Conservation (phyloP, 2,888 invertebrate genomes). For the Brachypterus glaber region DNA sequence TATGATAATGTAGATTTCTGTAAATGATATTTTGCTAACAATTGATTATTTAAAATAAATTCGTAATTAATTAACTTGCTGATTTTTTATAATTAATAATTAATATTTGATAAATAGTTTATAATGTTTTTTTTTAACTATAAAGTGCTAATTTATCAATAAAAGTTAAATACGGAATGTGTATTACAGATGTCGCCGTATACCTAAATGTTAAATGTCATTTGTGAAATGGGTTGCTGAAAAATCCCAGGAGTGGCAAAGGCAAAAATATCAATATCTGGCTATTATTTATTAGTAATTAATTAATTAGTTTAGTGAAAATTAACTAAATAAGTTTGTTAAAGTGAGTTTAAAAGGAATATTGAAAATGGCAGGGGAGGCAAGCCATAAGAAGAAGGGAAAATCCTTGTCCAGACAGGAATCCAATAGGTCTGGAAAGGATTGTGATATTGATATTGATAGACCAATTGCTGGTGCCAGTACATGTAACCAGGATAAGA, state of each 20-base stretch:
- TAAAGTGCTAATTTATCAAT: too few species aligned
- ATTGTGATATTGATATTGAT: slow-evolving; percentile 36
- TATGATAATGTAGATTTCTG: too few species aligned
- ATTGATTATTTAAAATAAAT: too few species aligned
- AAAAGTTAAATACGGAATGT: too few species aligned
- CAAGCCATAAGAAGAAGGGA: slow-evolving; percentile 37
- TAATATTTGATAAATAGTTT: too few species aligned
- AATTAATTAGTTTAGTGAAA: slow-evolving; percentile 4
- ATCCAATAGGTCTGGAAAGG: slow-evolving; percentile 35
- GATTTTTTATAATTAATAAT: too few species aligned
- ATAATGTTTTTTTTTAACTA: too few species aligned
- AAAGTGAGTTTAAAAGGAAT: slow-evolving; percentile 7
- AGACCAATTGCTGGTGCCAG: slow-evolving; percentile 32
- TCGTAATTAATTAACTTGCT: too few species aligned
- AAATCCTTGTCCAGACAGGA: slow-evolving; percentile 39
- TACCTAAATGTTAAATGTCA: slow-evolving; percentile 12
- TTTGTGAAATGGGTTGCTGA: slow-evolving; percentile 10
- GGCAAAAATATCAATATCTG: slow-evolving; percentile 15
- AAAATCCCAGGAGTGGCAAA: slow-evolving; percentile 17
- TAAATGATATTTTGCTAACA: too few species aligned
- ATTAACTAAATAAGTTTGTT: slow-evolving; percentile 3
- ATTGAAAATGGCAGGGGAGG: slow-evolving; percentile 38
- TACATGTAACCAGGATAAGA: slow-evolving; percentile 36
- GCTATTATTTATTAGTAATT: slow-evolving; percentile 13
- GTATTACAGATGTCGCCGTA: slow-evolving; percentile 5